Evolutionary conservation across 2,113 vertebrate species (phyloP), one percentile per base, ranked within the genome.

Genomic region (Sturnira hondurensis): DNA sequence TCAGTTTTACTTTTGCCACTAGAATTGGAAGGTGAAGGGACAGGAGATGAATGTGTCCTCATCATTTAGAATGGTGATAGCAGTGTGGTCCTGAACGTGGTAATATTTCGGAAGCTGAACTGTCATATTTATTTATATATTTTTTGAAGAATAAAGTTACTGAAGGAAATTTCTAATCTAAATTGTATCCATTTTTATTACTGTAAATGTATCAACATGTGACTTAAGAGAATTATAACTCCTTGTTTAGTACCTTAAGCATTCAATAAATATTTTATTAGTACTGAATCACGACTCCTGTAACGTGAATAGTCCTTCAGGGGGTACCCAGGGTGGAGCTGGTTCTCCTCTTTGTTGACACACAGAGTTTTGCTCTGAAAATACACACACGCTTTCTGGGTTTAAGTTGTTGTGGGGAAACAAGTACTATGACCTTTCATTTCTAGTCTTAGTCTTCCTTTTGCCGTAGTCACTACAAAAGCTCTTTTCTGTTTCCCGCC

Each of bases 101-200:
- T 76, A 63, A 90, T 38, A 24, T n/a, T 95, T 74, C 33, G 65
- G 58, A 94, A 41, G 17, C 36, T 73, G 88, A 67, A 78, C 45
- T 76, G 2, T 89, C 90, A 76, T 96, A 95, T 97, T 97, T 97
- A 97, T 97, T 94, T 92, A 65, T 96, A 68, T 88, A 36, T 82
- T 93, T 80, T 86, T 3, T 85, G 89, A 92, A 95, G 56, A 96
- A 91, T 83, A 96, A 97, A 91, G 43, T 84, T 94, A 88, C 93
- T 95, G 50, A 90, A 86, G 45, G 47, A 89, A 86, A 81, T 76
- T 61, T 74, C 31, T 9, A 41, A 5, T 56, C 50, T 73, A 43
- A 76, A 77, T 50, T 90, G 28, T 83, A 65, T 86, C 33, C 38
- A 73, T 80, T 95, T 91, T 73, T 93, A 86, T 86, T 94, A 88